A percentile compares a stretch with the other conserved stretches of the same genome.
phyloP scores from a whole-genome alignment of 2,888 invertebrate species.

The Cremastinae sp. region DNA sequence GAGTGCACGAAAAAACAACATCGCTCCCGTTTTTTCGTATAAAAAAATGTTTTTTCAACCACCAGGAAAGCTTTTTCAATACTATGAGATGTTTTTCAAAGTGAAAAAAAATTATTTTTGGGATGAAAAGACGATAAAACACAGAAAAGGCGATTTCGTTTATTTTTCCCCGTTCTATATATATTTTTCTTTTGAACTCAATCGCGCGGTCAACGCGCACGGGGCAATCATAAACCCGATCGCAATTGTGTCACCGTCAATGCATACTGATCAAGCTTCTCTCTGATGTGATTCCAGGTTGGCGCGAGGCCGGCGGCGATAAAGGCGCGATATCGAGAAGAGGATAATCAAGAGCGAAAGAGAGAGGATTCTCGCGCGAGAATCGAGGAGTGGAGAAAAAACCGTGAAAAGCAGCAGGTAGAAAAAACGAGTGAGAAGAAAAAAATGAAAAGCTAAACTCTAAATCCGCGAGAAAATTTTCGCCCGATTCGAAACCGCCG shows the following conservation, averaged over 20 bases:
- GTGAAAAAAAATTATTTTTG: not conserved
- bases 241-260: conserved; percentile 34
- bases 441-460: conserved; percentile 28
- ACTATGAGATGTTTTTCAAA: too few relatives aligned
- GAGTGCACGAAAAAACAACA: not conserved
- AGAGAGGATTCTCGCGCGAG: conserved; percentile 8
- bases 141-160: not conserved
- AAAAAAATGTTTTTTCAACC: conserved; percentile 4
- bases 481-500: not conserved
- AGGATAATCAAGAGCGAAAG: conserved; percentile 34
- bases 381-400: conserved; percentile 1
- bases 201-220: not conserved
- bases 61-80: too few relatives aligned
- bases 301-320: conserved; percentile 26
- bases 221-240: conserved; percentile 2
- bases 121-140: too few relatives aligned
- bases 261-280: conserved; percentile 41
- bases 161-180: not conserved
- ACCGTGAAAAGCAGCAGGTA: not conserved
- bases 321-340: conserved; percentile 15
- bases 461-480: conserved; percentile 33
- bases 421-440: not conserved
- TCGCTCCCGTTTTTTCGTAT: too few relatives aligned
- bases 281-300: conserved; percentile 52
- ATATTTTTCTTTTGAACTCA: not conserved